Evolutionary conservation across 1,140 invertebrate genomes (phyloP), one percentile per base, ranked within the genome.

Genomic region (Atopsyche davidsoni): DNA sequence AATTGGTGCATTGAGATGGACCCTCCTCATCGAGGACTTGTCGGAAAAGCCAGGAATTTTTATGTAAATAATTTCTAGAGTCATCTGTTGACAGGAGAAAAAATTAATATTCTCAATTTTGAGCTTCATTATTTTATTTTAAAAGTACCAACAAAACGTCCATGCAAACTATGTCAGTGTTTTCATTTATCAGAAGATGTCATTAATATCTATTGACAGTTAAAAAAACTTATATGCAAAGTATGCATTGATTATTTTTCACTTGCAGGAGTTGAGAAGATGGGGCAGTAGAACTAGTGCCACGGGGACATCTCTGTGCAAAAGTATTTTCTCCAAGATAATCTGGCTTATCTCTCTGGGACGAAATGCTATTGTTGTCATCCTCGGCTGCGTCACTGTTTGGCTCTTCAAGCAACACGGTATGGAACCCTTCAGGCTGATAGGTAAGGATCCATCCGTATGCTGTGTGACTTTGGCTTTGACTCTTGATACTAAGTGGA

Each of bases 361-460:
- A 1, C 62, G 79, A 39, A 81, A 81, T 62, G 78, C 78, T 1
- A 61, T 80, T 21, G 68, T 79, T 14, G 78, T 80, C 13, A 65
- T 79, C 24, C 6, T 70, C 6, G 72, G 76, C 23, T 70, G 68
- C 22, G 42, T 75, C 17, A 49, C 79, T 28, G 72, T 73, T 2
- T 77, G 71, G 51, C 51, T 54, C 2, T 57, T 75, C 3, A 62
- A 60, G 47, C 47, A 55, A 22, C 59, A 66, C 59, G 70, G 56
- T 1, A 16, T 65, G 1, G 49, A 57, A 16, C 75, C 75, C 4
- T 80, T 81, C 46, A 67, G 68, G 41, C 64, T 80, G 22, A 79
- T 74, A 47, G 77, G 73, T 53, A 65, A 69, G 43, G 69, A n/a
- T 13, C 22, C 70, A 42, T 64, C 61, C 0, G 61, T 6, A 13